These are phyloP conservation scores for Ageneiosus marmoratus DNA, from an alignment of 2,113 vertebrate genomes.

Conservation along the genomic window DNA sequence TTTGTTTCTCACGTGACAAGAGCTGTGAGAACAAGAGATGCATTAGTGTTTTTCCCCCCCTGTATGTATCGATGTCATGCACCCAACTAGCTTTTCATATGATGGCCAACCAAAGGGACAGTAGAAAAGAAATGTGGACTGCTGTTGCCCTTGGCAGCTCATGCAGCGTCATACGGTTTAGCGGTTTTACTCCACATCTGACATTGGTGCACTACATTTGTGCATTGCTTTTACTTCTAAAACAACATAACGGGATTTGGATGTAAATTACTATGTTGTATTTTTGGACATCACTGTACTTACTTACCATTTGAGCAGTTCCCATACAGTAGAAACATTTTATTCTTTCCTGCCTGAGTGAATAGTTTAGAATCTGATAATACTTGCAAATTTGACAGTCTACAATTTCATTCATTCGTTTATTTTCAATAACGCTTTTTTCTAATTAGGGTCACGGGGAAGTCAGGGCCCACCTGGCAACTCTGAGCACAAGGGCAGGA, in stretches of 20 bases:
- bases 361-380: conserved; percentile 16
- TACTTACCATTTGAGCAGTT: neutral
- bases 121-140: neutral
- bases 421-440: too few relatives aligned
- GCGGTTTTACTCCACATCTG: neutral
- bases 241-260: neutral
- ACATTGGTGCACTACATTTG: conserved; percentile 15
- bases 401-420: too few relatives aligned
- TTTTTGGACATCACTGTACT: neutral
- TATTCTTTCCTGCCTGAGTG: neutral
- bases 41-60: conserved; percentile 30
- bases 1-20: conserved; percentile 13
- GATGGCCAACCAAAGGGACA: conserved; percentile 18
- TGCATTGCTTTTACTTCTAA: conserved; percentile 4
- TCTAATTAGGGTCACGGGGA: too few relatives aligned
- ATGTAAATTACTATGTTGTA: conserved; percentile 21
- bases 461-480: too few relatives aligned
- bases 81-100: neutral
- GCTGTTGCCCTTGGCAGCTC: conserved; percentile 43
- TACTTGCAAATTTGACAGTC: neutral
- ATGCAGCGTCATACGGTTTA: conserved; percentile 5
- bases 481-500: too few relatives aligned
- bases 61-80: conserved; percentile 42
- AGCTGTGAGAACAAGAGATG: conserved; percentile 29
- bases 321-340: neutral